These are phyloP conservation scores for Bettongia penicillata DNA, from an alignment of 2,113 vertebrate genomes.

Conservation along the genomic window DNA sequence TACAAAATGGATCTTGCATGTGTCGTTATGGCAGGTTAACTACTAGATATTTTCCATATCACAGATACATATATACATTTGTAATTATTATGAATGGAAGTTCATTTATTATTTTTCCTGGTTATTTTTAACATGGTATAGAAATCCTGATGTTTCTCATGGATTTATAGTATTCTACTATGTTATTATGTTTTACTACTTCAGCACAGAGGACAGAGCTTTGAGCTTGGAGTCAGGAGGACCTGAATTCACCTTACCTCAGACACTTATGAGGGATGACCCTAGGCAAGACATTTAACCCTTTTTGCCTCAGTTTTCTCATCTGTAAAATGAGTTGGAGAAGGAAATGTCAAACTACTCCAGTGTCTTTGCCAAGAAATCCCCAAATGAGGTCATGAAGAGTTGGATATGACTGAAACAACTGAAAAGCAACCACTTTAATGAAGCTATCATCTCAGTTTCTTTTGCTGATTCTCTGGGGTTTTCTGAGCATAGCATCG, in stretches of 20 bases:
- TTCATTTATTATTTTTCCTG: not conserved
- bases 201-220: not conserved
- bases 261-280: not conserved
- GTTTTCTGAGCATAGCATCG: not conserved
- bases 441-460: not conserved
- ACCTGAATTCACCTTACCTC: not conserved
- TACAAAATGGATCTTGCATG: not conserved
- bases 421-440: not conserved
- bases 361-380: too few relatives aligned
- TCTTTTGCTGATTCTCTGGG: not conserved
- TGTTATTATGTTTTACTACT: not conserved
- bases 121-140: not conserved
- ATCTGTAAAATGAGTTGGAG: not conserved
- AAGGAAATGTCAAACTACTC: not conserved
- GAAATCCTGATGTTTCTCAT: not conserved
- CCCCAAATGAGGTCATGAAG: not conserved
- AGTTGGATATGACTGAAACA: not conserved
- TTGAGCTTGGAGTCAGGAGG: not conserved
- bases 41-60: not conserved
- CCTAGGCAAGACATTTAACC: not conserved
- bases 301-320: not conserved
- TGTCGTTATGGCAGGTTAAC: not conserved
- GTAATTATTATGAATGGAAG: not conserved
- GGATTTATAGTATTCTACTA: not conserved
- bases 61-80: not conserved